Percentiles rank a stretch among this genome's conserved stretches.
Conservation (phyloP, 2,797 vertebrate species). For the Nannoperca australis region DNA sequence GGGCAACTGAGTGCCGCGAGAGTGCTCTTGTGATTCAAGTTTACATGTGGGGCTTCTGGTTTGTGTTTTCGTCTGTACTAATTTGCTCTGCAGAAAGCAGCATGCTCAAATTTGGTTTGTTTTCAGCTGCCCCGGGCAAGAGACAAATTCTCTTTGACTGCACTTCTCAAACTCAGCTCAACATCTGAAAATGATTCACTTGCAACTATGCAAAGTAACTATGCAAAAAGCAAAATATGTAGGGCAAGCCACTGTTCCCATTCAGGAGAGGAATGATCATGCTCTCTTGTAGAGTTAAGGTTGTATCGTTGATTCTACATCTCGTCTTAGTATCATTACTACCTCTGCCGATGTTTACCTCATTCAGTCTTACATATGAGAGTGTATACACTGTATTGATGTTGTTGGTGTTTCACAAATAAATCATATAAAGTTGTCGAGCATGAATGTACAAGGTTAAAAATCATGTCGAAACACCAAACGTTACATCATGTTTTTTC, state of each 20-base stretch:
- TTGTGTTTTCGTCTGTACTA: constrained; percentile 68
- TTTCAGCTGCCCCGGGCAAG: constrained; percentile 70
- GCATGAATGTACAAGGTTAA: constrained; percentile 29
- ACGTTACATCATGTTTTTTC: constrained; percentile 39
- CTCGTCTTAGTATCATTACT: not conserved
- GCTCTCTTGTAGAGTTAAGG: constrained; percentile 21
- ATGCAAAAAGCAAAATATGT: constrained; percentile 59
- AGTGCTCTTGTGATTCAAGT: constrained; percentile 52
- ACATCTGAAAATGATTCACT: constrained; percentile 67
- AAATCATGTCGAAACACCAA: constrained; percentile 23
- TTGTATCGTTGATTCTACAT: not conserved
- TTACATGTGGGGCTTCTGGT: constrained; percentile 59
- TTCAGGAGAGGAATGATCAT: constrained; percentile 30
- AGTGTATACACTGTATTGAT: too few species aligned
- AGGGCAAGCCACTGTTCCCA: constrained; percentile 50
- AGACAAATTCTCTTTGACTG: constrained; percentile 75
- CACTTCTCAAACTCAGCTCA: constrained; percentile 65
- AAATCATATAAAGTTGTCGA: too few species aligned
- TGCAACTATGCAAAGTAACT: constrained; percentile 64
- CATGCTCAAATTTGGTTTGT: constrained; percentile 75
- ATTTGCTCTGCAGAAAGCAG: constrained; percentile 76
- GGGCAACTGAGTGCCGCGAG: constrained; percentile 41
- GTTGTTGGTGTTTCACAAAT: too few species aligned
- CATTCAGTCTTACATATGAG: too few species aligned
- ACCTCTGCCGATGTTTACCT: not conserved